A percentile compares a stretch with the other conserved stretches of the same genome.
Evolutionary conservation across 2,797 vertebrate species (phyloP).

Genomic region (Etheostoma perlongum): DNA sequence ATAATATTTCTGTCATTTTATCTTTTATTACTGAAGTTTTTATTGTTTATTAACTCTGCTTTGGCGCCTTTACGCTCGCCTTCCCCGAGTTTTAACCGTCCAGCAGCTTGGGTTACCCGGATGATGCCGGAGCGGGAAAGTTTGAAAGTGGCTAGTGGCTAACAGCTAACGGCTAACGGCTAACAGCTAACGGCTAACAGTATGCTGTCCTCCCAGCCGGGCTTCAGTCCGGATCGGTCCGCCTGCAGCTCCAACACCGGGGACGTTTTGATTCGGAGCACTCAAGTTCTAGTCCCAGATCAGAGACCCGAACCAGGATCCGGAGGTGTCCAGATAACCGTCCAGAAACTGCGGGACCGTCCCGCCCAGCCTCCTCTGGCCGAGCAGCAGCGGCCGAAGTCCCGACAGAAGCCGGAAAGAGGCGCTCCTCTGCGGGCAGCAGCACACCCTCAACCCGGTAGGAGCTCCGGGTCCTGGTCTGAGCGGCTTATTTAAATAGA

Average conservation of each 20-base stretch:
- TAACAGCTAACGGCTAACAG: no score
- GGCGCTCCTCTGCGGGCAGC: background rate
- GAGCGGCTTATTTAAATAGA: background rate
- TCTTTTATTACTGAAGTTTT: background rate
- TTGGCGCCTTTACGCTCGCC: background rate
- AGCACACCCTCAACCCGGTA: background rate
- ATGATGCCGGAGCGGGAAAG: no score
- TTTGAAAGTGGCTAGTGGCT: no score
- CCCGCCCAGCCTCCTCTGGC: background rate
- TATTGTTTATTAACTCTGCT: background rate
- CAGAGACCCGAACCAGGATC: background rate
- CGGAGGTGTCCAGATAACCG: constrained; percentile 37
- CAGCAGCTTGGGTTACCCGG: no score
- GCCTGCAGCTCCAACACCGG: constrained; percentile 70
- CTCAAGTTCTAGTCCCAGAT: constrained; percentile 38
- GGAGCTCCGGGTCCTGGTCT: background rate
- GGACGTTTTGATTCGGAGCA: constrained; percentile 78
- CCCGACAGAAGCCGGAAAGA: background rate
- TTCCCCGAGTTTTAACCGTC: no score
- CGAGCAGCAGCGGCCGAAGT: background rate
- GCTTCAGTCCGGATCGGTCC: constrained; percentile 50
- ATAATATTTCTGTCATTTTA: background rate
- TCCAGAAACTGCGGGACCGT: constrained; percentile 30
- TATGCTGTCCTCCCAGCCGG: no score
- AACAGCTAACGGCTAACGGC: no score